Evolutionary conservation across 2,888 invertebrate genomes (phyloP), one percentile per base, ranked within the genome.

Genomic region (Ectemnius lituratus): DNA sequence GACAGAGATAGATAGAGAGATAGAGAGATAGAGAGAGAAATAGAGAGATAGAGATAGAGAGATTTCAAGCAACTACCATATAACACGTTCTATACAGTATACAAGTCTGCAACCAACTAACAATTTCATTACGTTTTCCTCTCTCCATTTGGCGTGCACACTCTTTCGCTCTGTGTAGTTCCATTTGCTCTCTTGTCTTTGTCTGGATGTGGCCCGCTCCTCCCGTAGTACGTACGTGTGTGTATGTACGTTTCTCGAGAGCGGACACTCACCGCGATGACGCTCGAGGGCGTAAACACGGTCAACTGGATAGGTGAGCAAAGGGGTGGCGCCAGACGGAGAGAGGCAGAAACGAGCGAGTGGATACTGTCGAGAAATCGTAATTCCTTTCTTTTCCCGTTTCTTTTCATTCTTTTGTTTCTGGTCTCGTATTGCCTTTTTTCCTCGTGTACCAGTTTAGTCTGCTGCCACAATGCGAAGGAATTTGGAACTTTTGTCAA

Each of bases 391-490:
- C 62, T 67, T 60, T 27, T 64, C 16, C 62, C 27, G 61, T 56
- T 70, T 69, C 52, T 63, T 52, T 73, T 67, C 63, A 37, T 65
- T 67, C 57, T 27, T 62, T 49, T 70, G 66, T 68, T 70, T 64
- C 20, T 67, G 23, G 61, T 56, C 67, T 69, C 56, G 60, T 52
- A 70, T 67, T 66, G 37, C 62, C 65, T 60, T 27, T 47, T 49
- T 46, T 66, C 65, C 64, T 67, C 52, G 16, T 62, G 69, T 82
- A 87, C 88, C 88, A 89, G 83, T 89, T 89, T 88, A 89, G 88
- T 88, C 89, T 89, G 89, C 89, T 87, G 85, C 86, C 85, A 83
- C 75, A 76, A 78, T 79, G 76, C 79, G 70, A 70, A 77, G 60
- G 28, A 49, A 74, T 66, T 14, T 52, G 49, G 37, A 52, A 59